These are phyloP conservation scores for Eulacestoma nigropectus DNA, from an alignment of 2,113 vertebrate species.

Conservation along the genomic window DNA sequence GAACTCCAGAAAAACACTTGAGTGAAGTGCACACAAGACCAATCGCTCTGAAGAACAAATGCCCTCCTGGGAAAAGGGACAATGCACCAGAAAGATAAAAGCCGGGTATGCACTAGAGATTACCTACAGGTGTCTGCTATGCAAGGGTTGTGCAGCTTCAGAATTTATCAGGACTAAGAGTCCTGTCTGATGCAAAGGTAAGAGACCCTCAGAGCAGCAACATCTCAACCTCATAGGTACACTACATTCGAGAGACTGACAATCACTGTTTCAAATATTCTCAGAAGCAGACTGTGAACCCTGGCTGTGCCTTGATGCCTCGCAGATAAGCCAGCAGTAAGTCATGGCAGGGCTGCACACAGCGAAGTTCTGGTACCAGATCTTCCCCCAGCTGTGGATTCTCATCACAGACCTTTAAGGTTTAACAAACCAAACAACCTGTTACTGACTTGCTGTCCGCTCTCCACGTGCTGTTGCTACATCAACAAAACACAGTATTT, in stretches of 20 bases:
- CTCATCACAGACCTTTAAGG: not conserved
- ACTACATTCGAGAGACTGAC: not conserved
- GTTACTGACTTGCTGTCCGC: not conserved
- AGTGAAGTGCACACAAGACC: not conserved
- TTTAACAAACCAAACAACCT: not conserved
- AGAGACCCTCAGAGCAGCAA: not conserved
- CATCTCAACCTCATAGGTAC: not conserved
- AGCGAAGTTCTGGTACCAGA: not conserved
- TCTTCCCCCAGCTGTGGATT: fast-evolving
- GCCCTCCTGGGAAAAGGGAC: not conserved
- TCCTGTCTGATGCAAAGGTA: not conserved
- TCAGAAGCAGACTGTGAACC: not conserved
- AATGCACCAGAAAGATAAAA: not conserved
- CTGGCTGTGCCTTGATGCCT: not conserved
- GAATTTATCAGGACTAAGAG: not conserved
- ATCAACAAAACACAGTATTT: not conserved
- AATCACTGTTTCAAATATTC: not conserved
- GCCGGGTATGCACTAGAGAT: not conserved
- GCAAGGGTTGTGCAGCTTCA: not conserved
- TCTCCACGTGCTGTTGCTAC: not conserved
- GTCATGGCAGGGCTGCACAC: not conserved
- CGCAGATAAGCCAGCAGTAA: not conserved
- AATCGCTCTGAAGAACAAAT: not conserved
- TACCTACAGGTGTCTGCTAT: not conserved
- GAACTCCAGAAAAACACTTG: not conserved